Evolutionary conservation across 2,888 invertebrate genomes (phyloP).

Genomic region (Phalera bucephala): DNA sequence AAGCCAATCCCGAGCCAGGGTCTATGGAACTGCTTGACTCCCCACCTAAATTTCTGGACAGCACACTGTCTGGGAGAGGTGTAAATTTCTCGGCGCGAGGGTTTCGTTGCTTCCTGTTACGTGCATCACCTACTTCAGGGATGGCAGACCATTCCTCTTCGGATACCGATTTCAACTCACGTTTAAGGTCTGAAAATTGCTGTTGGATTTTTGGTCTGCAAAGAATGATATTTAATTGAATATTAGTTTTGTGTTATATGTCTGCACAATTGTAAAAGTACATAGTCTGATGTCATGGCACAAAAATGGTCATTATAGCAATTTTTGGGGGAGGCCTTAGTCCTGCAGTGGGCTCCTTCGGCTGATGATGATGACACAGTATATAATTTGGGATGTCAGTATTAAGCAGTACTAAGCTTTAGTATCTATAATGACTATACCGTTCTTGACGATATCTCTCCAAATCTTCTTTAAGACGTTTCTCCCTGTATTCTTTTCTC

Average conservation of each 20-base stretch:
- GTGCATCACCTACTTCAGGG: slow-evolving; percentile 99
- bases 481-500: slow-evolving; percentile 96
- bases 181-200: slow-evolving; percentile 98
- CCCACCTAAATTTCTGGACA: slow-evolving; percentile 93
- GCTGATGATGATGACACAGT: no score
- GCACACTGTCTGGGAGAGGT: slow-evolving; percentile 97
- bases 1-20: slow-evolving; percentile 92
- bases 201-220: slow-evolving; percentile 98
- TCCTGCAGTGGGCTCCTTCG: no score
- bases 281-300: no score
- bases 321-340: no score
- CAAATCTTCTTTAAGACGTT: slow-evolving; percentile 94
- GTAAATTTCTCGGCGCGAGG: slow-evolving; percentile 98
- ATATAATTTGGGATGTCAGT: no score
- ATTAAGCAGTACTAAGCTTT: no score
- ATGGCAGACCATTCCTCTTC: slow-evolving; percentile 98
- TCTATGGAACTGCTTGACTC: slow-evolving; percentile 91
- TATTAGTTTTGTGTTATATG: no score
- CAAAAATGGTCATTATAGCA: no score
- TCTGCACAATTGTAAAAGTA: no score
- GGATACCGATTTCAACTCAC: slow-evolving; percentile 91
- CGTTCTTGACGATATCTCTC: slow-evolving; percentile 98
- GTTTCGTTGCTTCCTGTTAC: slow-evolving; percentile 98
- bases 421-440: no score
- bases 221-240: slow-evolving; percentile 7